phyloP scores from a whole-genome alignment of 2,797 vertebrate genomes.

The Rhinatrema bivittatum region DNA sequence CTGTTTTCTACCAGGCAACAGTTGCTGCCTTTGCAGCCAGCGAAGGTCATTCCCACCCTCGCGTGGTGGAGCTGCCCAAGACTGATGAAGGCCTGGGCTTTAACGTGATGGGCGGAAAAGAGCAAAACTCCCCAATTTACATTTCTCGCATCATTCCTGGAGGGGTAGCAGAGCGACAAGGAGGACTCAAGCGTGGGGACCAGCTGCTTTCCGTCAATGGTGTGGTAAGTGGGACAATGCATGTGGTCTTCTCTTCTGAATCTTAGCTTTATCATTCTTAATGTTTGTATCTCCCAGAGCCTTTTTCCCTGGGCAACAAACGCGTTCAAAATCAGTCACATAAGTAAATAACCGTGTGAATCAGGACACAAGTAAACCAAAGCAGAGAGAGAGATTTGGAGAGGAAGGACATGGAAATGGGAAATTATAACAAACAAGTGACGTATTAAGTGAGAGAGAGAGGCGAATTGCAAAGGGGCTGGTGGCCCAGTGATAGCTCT shows the following conservation, averaged over 20 bases:
- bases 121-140: conserved; percentile 97
- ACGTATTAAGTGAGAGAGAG: too few relatives aligned
- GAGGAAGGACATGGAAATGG: too few relatives aligned
- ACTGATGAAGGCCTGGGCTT: conserved; percentile 96
- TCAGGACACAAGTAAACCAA: too few relatives aligned
- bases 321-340: too few relatives aligned
- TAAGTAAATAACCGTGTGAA: too few relatives aligned
- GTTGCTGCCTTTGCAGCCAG: conserved; percentile 96
- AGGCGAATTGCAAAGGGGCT: too few relatives aligned
- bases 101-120: conserved; percentile 97
- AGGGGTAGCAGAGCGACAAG: conserved; percentile 91
- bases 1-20: conserved; percentile 75
- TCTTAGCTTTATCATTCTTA: too few relatives aligned
- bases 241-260: conserved; percentile 11
- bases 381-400: too few relatives aligned
- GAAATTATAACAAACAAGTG: too few relatives aligned
- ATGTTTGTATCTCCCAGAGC: too few relatives aligned
- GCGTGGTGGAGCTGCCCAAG: conserved; percentile 94
- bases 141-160: conserved; percentile 98
- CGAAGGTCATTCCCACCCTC: conserved; percentile 93
- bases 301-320: too few relatives aligned
- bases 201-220: conserved; percentile 96
- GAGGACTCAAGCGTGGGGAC: conserved; percentile 92
- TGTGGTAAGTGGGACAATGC: conserved; percentile 70
- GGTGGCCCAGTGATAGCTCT: too few relatives aligned